Evolutionary conservation across 2,888 invertebrate genomes (phyloP).

Genomic region (Macaria notata): DNA sequence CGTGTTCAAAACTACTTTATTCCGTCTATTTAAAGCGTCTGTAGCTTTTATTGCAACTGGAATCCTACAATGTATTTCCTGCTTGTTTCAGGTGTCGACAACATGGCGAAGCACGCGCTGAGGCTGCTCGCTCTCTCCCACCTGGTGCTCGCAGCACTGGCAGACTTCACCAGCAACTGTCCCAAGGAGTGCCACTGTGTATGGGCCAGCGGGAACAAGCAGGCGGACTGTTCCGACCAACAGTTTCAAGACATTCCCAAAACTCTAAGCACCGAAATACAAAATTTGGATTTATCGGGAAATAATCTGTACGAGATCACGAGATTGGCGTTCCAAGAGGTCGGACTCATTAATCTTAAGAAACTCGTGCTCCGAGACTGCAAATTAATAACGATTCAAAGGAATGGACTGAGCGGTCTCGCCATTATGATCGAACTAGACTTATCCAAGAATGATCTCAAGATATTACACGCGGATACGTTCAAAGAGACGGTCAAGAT

Average conservation of each 20-base stretch:
- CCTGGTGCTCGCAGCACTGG: conserved; percentile 53
- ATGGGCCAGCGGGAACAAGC: conserved; percentile 93
- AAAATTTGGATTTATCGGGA: conserved; percentile 87
- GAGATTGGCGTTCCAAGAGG: conserved; percentile 85
- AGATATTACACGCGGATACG: conserved; percentile 84
- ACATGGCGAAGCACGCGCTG: conserved; percentile 58
- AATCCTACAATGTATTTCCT: conserved; percentile 32
- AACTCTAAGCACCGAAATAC: conserved; percentile 87
- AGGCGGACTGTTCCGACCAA: conserved; percentile 89
- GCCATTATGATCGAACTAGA: conserved; percentile 92
- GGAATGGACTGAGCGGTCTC: conserved; percentile 88
- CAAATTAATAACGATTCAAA: conserved; percentile 87
- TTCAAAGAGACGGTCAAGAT: conserved; percentile 88
- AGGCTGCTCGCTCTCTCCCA: conserved; percentile 50
- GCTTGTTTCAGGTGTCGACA: conserved; percentile 65
- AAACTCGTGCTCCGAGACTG: conserved; percentile 90
- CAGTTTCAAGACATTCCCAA: conserved; percentile 87
- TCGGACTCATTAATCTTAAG: conserved; percentile 89
- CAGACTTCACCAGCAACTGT: conserved; percentile 84
- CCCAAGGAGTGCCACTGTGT: conserved; percentile 89
- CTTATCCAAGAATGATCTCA: conserved; percentile 88
- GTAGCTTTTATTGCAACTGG: conserved; percentile 29
- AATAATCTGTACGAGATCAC: conserved; percentile 86
- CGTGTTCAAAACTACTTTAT: conserved; percentile 41
- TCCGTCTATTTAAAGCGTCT: conserved; percentile 44